These are phyloP conservation scores for Mesoclemmys tuberculata DNA, from an alignment of 2,113 vertebrate genomes.

Conservation along the genomic window DNA sequence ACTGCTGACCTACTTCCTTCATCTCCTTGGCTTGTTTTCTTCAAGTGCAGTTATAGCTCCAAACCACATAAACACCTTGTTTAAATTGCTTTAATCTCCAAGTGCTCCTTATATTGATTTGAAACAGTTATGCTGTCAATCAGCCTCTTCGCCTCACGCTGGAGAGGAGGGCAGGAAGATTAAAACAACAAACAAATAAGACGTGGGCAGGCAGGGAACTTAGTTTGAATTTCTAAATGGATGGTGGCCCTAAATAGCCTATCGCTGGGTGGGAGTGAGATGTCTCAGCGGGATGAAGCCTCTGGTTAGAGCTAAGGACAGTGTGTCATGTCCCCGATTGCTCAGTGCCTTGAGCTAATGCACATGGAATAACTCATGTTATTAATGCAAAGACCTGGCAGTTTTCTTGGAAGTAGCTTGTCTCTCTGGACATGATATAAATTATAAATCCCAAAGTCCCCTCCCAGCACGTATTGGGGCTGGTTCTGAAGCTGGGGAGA, in stretches of 20 bases:
- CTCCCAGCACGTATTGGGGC: neutral
- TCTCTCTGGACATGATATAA: neutral
- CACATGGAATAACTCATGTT: neutral
- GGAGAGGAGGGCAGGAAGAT: slow-evolving; percentile 63
- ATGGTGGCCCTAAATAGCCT: neutral
- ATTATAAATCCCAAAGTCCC: neutral
- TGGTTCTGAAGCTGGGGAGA: neutral
- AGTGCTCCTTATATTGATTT: slow-evolving; percentile 76
- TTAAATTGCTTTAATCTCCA: slow-evolving; percentile 80
- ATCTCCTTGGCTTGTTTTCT: slow-evolving; percentile 65
- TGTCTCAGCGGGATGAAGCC: neutral
- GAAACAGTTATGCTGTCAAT: slow-evolving; percentile 79
- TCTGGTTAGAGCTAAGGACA: neutral
- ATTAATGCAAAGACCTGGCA: neutral
- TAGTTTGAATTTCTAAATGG: slow-evolving; percentile 37
- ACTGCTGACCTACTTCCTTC: slow-evolving; percentile 79
- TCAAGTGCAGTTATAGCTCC: slow-evolving; percentile 79
- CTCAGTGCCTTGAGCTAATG: neutral
- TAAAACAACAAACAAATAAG: slow-evolving; percentile 83
- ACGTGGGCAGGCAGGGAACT: slow-evolving; percentile 25
- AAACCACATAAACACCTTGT: slow-evolving; percentile 77
- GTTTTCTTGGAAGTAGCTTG: neutral
- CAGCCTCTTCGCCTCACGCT: slow-evolving; percentile 69
- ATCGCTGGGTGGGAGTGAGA: neutral
- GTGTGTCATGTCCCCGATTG: neutral